These are phyloP conservation scores for Brevimyrus niger DNA, from an alignment of 2,113 vertebrate genomes.

Conservation along the genomic window DNA sequence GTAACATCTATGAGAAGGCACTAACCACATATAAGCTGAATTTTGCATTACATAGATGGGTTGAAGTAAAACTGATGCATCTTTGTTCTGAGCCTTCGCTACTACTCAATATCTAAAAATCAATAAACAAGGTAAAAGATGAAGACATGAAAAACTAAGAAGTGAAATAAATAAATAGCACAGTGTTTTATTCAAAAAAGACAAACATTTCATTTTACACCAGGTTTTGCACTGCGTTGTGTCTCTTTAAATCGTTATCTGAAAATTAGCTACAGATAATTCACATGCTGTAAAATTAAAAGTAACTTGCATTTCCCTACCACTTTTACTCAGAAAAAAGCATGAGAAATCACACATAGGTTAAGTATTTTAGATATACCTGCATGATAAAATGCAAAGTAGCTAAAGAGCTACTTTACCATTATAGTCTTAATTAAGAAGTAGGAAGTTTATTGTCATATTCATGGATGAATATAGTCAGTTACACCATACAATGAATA, in stretches of 20 bases:
- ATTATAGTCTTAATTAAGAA: background rate
- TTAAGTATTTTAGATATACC: background rate
- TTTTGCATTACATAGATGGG: background rate
- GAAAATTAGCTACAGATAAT: background rate
- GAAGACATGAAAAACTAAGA: background rate
- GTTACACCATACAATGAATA: background rate
- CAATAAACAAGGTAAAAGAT: constrained; percentile 8
- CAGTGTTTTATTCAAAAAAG: background rate
- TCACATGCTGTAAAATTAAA: background rate
- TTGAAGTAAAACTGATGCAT: background rate
- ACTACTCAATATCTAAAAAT: constrained; percentile 10
- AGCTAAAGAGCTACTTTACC: background rate
- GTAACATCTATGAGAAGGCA: background rate
- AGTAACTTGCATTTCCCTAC: background rate
- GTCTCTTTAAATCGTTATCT: background rate
- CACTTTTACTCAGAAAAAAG: background rate
- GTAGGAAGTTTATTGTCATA: background rate
- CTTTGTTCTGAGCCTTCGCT: background rate
- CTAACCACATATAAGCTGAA: background rate
- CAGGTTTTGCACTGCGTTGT: background rate
- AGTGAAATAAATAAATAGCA: background rate
- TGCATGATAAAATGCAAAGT: background rate
- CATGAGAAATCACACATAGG: background rate
- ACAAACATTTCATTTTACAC: background rate
- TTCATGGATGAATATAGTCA: background rate